A percentile compares a stretch with the other conserved stretches of the same genome.
These are phyloP conservation scores for Drosophila bipectinata DNA, from an alignment of 1,140 invertebrate genomes.

Conservation along the genomic window DNA sequence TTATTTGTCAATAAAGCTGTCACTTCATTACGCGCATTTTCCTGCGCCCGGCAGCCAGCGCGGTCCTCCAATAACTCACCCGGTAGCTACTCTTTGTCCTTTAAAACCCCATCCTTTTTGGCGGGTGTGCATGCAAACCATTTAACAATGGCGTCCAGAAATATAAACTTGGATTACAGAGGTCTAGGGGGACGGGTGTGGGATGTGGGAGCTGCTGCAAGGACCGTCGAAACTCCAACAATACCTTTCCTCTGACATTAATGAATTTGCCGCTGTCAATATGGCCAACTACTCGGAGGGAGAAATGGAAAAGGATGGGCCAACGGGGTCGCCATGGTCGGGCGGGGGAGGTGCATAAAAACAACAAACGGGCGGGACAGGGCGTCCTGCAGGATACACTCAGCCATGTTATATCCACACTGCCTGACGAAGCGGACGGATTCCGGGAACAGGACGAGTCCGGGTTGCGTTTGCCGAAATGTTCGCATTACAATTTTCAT, in stretches of 20 bases:
- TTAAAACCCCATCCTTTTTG: neutral
- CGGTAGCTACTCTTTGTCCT: neutral
- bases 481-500: conserved; percentile 81
- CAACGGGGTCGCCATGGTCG: neutral
- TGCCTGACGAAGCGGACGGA: conserved; percentile 57
- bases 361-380: conserved; percentile 67
- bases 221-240: conserved; percentile 24
- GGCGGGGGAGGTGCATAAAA: conserved; percentile 46
- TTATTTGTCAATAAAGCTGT: conserved; percentile 82
- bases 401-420: conserved; percentile 56
- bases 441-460: conserved; percentile 18
- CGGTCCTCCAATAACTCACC: conserved; percentile 60
- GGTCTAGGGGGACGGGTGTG: conserved; percentile 14
- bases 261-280: conserved; percentile 82
- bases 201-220: neutral
- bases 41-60: conserved; percentile 41
- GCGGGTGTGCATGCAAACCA: conserved; percentile 41
- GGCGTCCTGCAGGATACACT: conserved; percentile 18
- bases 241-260: conserved; percentile 66
- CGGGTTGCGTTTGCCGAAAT: conserved; percentile 59
- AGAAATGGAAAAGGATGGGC: neutral
- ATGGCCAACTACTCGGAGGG: conserved; percentile 55
- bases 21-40: conserved; percentile 79
- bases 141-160: conserved; percentile 72
- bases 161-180: conserved; percentile 74